These are phyloP conservation scores for Aethina tumida DNA, from an alignment of 1,140 invertebrate genomes.

Conservation along the genomic window DNA sequence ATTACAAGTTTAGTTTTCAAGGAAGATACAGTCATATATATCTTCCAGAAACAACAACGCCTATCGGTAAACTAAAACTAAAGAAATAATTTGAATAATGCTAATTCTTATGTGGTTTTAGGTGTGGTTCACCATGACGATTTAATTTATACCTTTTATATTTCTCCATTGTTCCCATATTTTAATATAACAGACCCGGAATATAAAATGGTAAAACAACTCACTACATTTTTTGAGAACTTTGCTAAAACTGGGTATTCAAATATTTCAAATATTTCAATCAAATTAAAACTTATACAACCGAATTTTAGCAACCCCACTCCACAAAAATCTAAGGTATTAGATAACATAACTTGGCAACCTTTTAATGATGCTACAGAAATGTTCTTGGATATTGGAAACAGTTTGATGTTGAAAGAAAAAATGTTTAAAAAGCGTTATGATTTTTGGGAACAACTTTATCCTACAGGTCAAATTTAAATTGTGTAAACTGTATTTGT, in stretches of 20 bases:
- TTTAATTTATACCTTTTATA: conserved; percentile 36
- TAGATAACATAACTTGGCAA: conserved; percentile 42
- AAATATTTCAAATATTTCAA: too few relatives aligned
- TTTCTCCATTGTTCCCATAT: conserved; percentile 11
- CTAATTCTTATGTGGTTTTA: conserved; percentile 1
- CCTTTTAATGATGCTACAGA: conserved; percentile 39
- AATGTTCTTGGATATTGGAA: conserved; percentile 46
- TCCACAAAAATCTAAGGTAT: conserved; percentile 19
- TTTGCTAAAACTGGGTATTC: conserved; percentile 32
- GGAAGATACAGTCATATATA: conserved; percentile 7
- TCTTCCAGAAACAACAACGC: conserved; percentile 1
- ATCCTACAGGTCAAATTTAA: too few relatives aligned
- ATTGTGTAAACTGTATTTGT: too few relatives aligned
- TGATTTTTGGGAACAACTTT: conserved; percentile 45
- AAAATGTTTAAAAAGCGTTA: conserved; percentile 44
- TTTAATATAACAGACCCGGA: conserved; percentile 28
- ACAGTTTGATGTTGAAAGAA: conserved; percentile 31
- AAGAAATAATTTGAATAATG: conserved; percentile 1
- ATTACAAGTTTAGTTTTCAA: conserved; percentile 7
- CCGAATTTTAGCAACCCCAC: conserved; percentile 30
- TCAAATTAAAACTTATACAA: neutral
- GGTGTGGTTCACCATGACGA: conserved; percentile 39
- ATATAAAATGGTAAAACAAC: conserved; percentile 27
- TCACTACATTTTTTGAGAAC: conserved; percentile 34
- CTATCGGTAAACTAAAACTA: neutral